Evolutionary conservation across 2,113 vertebrate species (phyloP), one percentile per base, ranked within the genome.

Genomic region (Clarias macrocephalus): DNA sequence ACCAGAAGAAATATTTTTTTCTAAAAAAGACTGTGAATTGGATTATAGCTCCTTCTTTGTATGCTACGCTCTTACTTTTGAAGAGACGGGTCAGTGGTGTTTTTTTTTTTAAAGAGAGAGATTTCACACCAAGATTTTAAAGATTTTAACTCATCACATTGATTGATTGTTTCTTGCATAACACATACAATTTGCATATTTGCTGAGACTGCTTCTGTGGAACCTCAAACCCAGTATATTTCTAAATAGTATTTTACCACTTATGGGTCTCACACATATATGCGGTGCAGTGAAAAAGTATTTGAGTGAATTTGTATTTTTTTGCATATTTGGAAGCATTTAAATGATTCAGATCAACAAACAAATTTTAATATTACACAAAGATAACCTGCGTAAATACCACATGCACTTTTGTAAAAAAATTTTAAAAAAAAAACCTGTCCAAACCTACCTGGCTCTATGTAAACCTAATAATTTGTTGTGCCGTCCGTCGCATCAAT

Each of bases 191-290:
- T 63, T 13, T 88, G 59, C n/a, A 56, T 86, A 54, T 82, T 60
- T 59, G 7, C 28, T 75, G 21, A 68, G 76, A 82, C 62, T 84
- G 80, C 37, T 88, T 65, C 83, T 88, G 80, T 86, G 87, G 80
- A 91, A 89, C 77, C 79, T 73, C 77, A 72, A 54, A 85, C 72
- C 18, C 3, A 11, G 54, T 68, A 42, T 12, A 66, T 23, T 42
- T 73, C 11, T 72, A 56, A 73, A 63, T 30, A 54, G 8, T 25
- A 30, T 60, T 77, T 88, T 37, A 73, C 21, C 37, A 48, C 7
- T 80, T 59, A 48, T 62, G 33, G 13, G 16, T 19, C 77, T 81
- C 23, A 75, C 15, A 57, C 66, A 73, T 23, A 75, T 7, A 5
- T 48, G 48, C 48, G 7, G 48, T 48, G 48, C 48, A 6, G 48